Evolutionary conservation across 2,797 vertebrate species (phyloP).

Genomic region (Danio albolineatus): DNA sequence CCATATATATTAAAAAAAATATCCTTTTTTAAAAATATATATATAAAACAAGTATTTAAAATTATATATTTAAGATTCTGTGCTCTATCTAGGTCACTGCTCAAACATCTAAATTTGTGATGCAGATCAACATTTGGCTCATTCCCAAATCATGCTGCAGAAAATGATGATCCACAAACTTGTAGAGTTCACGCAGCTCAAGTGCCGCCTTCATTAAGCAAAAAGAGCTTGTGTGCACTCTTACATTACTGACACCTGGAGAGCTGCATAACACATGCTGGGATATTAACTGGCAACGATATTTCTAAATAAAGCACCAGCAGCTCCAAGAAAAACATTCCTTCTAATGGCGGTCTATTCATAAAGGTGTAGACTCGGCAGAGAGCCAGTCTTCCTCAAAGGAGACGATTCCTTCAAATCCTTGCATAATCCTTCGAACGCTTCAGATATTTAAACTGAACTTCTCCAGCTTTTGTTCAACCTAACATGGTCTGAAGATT

Average conservation of each 20-base stretch:
- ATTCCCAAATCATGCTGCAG: background rate
- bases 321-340: background rate
- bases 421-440: slow-evolving; percentile 31
- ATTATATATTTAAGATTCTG: background rate
- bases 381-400: slow-evolving; percentile 4
- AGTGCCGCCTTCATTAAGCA: slow-evolving; percentile 18
- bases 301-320: slow-evolving; percentile 12
- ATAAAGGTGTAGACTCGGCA: slow-evolving; percentile 24
- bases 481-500: slow-evolving; percentile 19
- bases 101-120: background rate
- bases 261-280: slow-evolving; percentile 5
- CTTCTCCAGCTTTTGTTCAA: slow-evolving; percentile 25
- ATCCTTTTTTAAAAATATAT: too few relatives aligned
- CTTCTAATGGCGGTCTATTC: background rate
- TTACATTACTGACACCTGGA: slow-evolving; percentile 16
- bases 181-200: background rate
- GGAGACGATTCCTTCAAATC: slow-evolving; percentile 8
- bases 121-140: background rate
- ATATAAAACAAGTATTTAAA: too few relatives aligned
- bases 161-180: background rate
- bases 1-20: too few relatives aligned
- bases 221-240: slow-evolving; percentile 15
- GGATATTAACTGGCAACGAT: slow-evolving; percentile 18
- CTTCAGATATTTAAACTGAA: slow-evolving; percentile 32
- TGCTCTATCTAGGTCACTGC: background rate